Evolutionary conservation across 2,797 vertebrate genomes (phyloP).

Genomic region (Setipinna tenuifilis): DNA sequence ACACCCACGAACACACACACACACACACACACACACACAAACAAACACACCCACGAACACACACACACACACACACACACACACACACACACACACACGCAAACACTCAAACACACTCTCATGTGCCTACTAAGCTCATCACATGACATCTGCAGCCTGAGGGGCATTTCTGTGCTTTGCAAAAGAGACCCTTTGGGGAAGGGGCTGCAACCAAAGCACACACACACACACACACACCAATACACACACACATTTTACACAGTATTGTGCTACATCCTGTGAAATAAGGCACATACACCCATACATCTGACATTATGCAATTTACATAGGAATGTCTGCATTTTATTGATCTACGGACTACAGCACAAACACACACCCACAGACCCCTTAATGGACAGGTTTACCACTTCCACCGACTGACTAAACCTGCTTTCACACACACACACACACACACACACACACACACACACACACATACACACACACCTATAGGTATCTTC

Average conservation of each 20-base stretch:
- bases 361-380: not conserved
- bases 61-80: constrained; percentile 13
- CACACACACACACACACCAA: not conserved
- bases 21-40: too few relatives aligned
- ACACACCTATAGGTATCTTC: not conserved
- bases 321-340: not conserved
- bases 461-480: not conserved
- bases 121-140: constrained; percentile 1
- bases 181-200: not conserved
- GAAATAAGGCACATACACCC: not conserved
- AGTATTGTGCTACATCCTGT: too few relatives aligned
- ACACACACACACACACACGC: constrained; percentile 47
- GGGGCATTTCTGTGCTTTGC: not conserved
- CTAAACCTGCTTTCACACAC: too few relatives aligned
- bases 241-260: not conserved
- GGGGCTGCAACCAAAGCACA: not conserved
- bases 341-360: too few relatives aligned
- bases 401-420: too few relatives aligned
- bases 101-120: constrained; percentile 58
- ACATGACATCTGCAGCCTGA: not conserved
- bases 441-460: not conserved
- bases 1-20: too few relatives aligned
- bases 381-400: too few relatives aligned
- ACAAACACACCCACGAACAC: not conserved
- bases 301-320: not conserved